A percentile compares a stretch with the other conserved stretches of the same genome.
These are phyloP conservation scores for Triops longicaudatus DNA, from an alignment of 1,140 invertebrate species.

Conservation along the genomic window DNA sequence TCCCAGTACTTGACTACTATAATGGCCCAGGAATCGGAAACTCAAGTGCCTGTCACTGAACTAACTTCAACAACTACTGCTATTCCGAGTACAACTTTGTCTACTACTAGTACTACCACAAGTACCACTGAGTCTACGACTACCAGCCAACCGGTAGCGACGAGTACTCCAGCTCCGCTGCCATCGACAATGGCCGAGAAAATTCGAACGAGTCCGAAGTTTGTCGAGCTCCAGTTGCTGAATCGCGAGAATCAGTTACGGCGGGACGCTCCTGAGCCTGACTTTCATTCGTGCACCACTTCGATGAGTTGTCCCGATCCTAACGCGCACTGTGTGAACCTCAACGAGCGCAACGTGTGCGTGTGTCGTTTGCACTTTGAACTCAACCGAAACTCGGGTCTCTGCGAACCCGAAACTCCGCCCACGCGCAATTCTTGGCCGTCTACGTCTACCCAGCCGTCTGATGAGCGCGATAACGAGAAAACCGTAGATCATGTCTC, in stretches of 20 bases:
- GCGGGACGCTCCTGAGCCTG: background rate
- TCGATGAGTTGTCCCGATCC: slow-evolving; percentile 17
- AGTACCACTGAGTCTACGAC: background rate
- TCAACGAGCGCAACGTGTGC: background rate
- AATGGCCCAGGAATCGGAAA: background rate
- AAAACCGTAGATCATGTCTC: background rate
- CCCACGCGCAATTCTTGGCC: background rate
- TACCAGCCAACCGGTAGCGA: background rate
- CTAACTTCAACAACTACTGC: background rate
- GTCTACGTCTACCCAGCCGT: background rate
- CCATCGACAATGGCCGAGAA: background rate
- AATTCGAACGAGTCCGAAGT: background rate
- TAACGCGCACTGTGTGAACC: slow-evolving; percentile 22
- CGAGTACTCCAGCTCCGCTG: background rate
- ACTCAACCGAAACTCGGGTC: background rate
- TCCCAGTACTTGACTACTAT: background rate
- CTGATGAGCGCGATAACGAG: background rate
- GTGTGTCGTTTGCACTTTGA: slow-evolving; percentile 7
- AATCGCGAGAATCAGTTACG: background rate
- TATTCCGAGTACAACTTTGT: background rate
- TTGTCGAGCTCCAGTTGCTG: background rate
- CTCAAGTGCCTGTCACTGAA: background rate
- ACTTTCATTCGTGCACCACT: slow-evolving; percentile 2
- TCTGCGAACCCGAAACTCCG: background rate
- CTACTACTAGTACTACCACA: background rate